Evolutionary conservation across 2,113 vertebrate genomes (phyloP).

Genomic region (Sprattus sprattus): DNA sequence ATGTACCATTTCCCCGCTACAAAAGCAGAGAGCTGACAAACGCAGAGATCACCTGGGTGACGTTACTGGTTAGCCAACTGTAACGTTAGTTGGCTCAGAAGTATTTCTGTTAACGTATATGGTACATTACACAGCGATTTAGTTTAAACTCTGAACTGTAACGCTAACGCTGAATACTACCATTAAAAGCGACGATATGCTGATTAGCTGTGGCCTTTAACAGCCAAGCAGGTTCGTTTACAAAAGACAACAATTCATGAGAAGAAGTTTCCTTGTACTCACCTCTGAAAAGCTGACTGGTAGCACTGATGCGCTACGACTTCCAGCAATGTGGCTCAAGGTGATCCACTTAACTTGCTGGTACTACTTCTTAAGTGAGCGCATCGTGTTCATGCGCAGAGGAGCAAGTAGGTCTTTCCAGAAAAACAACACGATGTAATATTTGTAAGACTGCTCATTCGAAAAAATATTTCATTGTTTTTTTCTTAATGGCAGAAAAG

Average conservation of each 20-base stretch:
- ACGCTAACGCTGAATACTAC: not conserved
- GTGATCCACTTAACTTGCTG: slow-evolving; percentile 58
- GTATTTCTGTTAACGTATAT: not conserved
- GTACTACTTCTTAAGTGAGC: slow-evolving; percentile 69
- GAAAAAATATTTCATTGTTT: not conserved
- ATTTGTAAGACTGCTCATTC: not conserved
- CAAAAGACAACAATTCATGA: not conserved
- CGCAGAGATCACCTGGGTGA: not conserved
- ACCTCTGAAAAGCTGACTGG: slow-evolving; percentile 41
- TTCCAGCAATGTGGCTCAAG: slow-evolving; percentile 55
- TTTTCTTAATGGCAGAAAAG: rapidly evolving
- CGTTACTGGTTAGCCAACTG: not conserved
- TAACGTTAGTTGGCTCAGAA: not conserved
- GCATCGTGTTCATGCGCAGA: slow-evolving; percentile 56
- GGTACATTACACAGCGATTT: not conserved
- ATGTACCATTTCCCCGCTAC: not conserved
- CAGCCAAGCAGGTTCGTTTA: not conserved
- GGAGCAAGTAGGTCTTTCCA: slow-evolving; percentile 45
- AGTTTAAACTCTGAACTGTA: not conserved
- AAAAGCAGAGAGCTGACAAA: not conserved
- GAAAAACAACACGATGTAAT: slow-evolving; percentile 64
- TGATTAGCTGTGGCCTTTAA: not conserved
- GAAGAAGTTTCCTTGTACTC: slow-evolving; percentile 23
- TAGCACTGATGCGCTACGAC: slow-evolving; percentile 41
- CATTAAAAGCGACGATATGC: not conserved